Evolutionary conservation across 2,797 vertebrate species (phyloP).

Genomic region (Chiroxiphia lanceolata): DNA sequence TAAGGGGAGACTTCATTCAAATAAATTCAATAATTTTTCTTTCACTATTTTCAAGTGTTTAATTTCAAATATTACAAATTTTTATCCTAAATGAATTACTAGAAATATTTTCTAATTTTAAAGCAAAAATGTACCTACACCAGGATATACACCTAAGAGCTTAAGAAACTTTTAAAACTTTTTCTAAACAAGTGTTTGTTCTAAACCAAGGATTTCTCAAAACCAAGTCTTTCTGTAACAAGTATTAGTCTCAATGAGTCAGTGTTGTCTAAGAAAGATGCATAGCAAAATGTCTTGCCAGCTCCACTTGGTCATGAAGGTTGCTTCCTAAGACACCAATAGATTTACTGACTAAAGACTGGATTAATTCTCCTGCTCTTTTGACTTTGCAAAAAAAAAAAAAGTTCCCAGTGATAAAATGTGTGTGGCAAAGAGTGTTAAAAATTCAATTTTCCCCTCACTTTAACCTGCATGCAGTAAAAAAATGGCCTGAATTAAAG

Average conservation of each 20-base stretch:
- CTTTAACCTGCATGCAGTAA: background rate
- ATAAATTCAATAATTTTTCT: background rate
- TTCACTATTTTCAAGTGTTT: background rate
- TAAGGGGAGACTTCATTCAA: background rate
- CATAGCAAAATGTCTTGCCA: background rate
- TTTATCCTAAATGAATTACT: background rate
- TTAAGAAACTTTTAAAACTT: background rate
- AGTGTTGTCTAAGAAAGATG: background rate
- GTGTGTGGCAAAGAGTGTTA: background rate
- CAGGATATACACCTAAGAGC: too few species aligned
- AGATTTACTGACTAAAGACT: background rate
- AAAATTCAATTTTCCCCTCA: background rate
- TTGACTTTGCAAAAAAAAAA: background rate
- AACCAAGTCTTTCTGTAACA: background rate
- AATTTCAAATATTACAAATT: background rate
- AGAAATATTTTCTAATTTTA: background rate
- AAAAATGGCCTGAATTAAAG: background rate
- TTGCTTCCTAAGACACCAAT: background rate
- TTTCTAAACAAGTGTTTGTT: background rate
- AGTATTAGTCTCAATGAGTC: background rate
- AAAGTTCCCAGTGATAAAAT: background rate
- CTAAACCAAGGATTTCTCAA: background rate
- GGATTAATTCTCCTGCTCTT: background rate
- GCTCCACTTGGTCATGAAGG: background rate
- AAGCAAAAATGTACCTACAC: background rate